A percentile compares a stretch with the other conserved stretches of the same genome.
Evolutionary conservation across 2,888 invertebrate species (phyloP).

Genomic region (Acanthococcus lagerstroemiae): DNA sequence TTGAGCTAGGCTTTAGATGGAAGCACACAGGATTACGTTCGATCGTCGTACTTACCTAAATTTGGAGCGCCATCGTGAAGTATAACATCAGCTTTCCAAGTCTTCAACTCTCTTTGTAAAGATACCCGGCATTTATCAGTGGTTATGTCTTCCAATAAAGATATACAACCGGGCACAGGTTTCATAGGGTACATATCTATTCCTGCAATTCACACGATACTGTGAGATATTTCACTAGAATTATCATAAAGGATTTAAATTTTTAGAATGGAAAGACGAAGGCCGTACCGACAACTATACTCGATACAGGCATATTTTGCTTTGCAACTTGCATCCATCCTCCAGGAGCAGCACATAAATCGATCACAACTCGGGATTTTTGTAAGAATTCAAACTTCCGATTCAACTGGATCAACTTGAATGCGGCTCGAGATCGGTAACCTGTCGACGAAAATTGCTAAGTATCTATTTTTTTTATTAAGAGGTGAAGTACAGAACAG

Average conservation of each 20-base stretch:
- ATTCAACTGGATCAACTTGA: constrained; percentile 95
- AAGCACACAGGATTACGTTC: not conserved
- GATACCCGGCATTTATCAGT: constrained; percentile 81
- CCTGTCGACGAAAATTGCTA: constrained; percentile 51
- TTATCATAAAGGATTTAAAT: not conserved
- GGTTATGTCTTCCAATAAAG: constrained; percentile 89
- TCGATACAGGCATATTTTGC: constrained; percentile 94
- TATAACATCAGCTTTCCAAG: constrained; percentile 94
- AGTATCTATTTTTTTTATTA: too few relatives aligned
- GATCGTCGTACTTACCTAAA: constrained; percentile 49
- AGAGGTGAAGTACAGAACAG: not conserved
- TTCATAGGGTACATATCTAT: constrained; percentile 94
- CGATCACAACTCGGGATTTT: constrained; percentile 89
- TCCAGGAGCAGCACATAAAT: constrained; percentile 97
- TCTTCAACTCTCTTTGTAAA: constrained; percentile 74
- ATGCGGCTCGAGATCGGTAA: constrained; percentile 95
- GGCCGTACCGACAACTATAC: constrained; percentile 65
- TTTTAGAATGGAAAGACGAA: not conserved
- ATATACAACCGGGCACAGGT: constrained; percentile 79
- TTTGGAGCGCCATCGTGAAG: constrained; percentile 98
- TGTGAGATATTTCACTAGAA: not conserved
- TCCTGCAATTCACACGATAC: constrained; percentile 44
- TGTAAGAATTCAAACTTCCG: constrained; percentile 94
- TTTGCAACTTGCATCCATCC: constrained; percentile 99
- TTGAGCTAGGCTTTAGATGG: not conserved